Base-by-base conservation (phyloP, 2,113 vertebrate genomes). In the Cervus canadensis region DNA sequence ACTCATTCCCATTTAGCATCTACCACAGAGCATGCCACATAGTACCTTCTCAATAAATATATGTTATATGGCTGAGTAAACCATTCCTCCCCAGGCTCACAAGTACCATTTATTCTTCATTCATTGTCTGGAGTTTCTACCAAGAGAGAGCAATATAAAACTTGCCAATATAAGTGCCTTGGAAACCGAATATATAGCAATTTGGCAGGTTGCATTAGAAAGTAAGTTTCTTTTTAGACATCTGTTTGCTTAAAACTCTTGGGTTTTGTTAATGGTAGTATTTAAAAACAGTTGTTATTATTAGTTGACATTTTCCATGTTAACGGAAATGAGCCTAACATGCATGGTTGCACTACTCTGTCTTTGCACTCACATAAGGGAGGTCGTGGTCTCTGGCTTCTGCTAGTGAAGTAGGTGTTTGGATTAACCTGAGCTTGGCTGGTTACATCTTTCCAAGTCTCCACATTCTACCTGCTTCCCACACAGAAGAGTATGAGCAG, bases 291-390 rank as follows among this genome's bases (percentile, higher is more conserved):
- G 85, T 86, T 97, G 89, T 93, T 97, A 67, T 67, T 19, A 97
- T 98, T 97, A 97, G 45, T 96, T 93, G 89, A 83, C 57, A 96
- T 97, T 95, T 97, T 91, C 78, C 21, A 33, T 95, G 97, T 97
- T 87, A 89, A 85, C 30, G 89, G n/a, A 28, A 89, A 95, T 95
- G 40, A 97, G n/a, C 83, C 91, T 92, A 85, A 56, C 43, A 36
- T 50, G 30, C 91, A 30, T 64, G 93, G 43, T 54, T 93, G n/a
- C 57, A 25, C 43, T 89, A 48, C 23, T 84, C 45, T 50, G 26
- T 86, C 57, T 91, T 78, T 93, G 52, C 52, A 85, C 12, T 79
- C 52, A 43, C 21, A 10, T 81, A 84, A 95, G 45, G 48, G 12
- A 93, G 45, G 48, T 36, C 28, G 4, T 96, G 26, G 62, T 52